A percentile compares a stretch with the other conserved stretches of the same genome.
These are phyloP conservation scores for Drosophila merina DNA, from an alignment of 2,888 invertebrate genomes.

Conservation along the genomic window DNA sequence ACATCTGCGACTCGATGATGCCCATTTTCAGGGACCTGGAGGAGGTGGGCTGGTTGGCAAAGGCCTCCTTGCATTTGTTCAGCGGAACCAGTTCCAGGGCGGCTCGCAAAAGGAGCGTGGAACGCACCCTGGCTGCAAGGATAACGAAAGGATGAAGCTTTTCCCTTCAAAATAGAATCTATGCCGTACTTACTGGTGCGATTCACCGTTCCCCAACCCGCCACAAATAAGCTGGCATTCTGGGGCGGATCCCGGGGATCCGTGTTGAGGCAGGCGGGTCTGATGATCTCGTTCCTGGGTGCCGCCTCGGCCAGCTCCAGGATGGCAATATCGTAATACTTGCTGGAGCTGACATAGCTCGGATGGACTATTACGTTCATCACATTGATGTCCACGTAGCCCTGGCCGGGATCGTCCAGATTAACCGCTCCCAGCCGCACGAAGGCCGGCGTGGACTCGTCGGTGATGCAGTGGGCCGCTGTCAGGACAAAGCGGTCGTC, in stretches of 20 bases:
- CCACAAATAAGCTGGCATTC: conserved; percentile 59
- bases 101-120: conserved; percentile 71
- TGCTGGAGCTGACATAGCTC: conserved; percentile 60
- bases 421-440: conserved; percentile 78
- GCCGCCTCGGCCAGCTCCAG: conserved; percentile 63
- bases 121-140: conserved; percentile 27
- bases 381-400: conserved; percentile 60
- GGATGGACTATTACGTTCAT: conserved; percentile 63
- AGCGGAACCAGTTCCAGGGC: conserved; percentile 59
- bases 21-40: conserved; percentile 60
- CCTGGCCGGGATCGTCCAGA: conserved; percentile 43
- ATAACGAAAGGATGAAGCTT: background rate
- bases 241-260: conserved; percentile 61
- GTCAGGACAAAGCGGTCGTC: conserved; percentile 75
- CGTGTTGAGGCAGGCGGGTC: conserved; percentile 75
- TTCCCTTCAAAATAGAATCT: too few relatives aligned
- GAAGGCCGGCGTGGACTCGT: conserved; percentile 48
- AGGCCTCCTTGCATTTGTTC: conserved; percentile 62
- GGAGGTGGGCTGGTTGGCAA: conserved; percentile 34
- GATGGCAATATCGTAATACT: conserved; percentile 81
- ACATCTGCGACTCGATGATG: conserved; percentile 63
- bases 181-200: conserved; percentile 61
- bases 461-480: conserved; percentile 80
- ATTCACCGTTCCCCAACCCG: conserved; percentile 80
- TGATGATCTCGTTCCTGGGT: conserved; percentile 12